These are phyloP conservation scores for Acomys russatus DNA, from an alignment of 2,797 vertebrate species.

Conservation along the genomic window DNA sequence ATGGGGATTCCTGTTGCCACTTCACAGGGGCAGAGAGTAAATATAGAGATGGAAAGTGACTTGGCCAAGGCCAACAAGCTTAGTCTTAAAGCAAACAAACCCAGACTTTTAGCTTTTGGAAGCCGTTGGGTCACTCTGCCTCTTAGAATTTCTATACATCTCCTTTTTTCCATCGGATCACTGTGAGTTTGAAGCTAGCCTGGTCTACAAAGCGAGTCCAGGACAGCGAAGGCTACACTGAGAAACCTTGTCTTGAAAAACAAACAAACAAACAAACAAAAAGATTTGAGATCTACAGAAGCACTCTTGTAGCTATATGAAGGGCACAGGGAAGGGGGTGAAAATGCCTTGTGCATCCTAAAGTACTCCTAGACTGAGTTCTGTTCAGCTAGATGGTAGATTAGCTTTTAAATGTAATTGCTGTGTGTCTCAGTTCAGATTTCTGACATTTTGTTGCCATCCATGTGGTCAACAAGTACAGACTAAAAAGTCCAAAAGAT, in stretches of 20 bases:
- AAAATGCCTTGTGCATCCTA: background rate
- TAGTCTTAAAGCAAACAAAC: background rate
- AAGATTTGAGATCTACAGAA: background rate
- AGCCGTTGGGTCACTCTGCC: background rate
- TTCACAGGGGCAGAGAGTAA: background rate
- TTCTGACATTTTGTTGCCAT: background rate
- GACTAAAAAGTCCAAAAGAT: background rate
- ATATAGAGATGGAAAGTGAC: background rate
- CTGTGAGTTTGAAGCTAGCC: too few relatives aligned
- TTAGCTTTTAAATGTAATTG: background rate
- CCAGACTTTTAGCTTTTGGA: background rate
- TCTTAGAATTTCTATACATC: background rate
- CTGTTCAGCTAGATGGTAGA: background rate
- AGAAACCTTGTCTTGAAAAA: too few relatives aligned
- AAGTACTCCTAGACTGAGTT: background rate
- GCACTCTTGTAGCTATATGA: background rate
- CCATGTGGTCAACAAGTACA: background rate
- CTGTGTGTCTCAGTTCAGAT: background rate
- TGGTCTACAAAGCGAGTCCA: too few relatives aligned
- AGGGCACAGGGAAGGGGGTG: background rate
- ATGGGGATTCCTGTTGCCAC: background rate
- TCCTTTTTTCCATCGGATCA: background rate
- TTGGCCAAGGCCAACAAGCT: background rate
- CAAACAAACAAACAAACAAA: too few relatives aligned
- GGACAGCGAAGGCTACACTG: too few relatives aligned